Conservation (phyloP, 2,113 vertebrate genomes). For the Coptodon bakossiorum region DNA sequence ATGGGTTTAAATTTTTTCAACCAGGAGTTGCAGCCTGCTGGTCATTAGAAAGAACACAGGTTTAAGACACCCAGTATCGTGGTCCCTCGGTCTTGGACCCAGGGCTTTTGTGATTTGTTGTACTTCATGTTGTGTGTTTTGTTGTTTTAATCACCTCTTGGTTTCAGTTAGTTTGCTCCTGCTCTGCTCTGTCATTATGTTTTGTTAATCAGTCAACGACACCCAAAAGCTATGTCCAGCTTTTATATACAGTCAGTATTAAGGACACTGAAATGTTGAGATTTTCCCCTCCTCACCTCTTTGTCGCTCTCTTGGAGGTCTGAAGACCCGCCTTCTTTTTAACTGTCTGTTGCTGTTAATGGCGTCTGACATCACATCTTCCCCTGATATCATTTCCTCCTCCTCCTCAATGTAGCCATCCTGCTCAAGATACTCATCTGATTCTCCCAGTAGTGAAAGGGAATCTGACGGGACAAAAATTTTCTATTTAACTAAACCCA, state of each 20-base stretch:
- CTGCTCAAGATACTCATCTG: constrained; percentile 68
- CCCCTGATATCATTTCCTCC: constrained; percentile 68
- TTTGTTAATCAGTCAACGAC: neutral
- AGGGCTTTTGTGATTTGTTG: neutral
- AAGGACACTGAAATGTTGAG: neutral
- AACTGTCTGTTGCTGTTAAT: constrained; percentile 69
- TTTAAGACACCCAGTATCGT: neutral
- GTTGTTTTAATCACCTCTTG: neutral
- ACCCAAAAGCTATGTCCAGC: neutral
- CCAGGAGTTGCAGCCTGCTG: neutral
- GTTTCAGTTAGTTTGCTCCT: neutral
- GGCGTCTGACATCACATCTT: constrained; percentile 61
- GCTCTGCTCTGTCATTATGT: neutral
- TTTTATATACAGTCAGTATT: neutral
- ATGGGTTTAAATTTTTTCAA: neutral
- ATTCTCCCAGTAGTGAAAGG: constrained; percentile 68
- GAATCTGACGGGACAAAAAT: constrained; percentile 48
- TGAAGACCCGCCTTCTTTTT: constrained; percentile 73
- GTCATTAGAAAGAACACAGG: neutral
- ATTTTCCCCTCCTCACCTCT: constrained; percentile 67
- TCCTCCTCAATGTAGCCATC: constrained; percentile 71
- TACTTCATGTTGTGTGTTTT: neutral
- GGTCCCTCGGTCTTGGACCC: neutral
- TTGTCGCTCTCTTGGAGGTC: constrained; percentile 78
- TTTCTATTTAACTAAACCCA: neutral